Evolutionary conservation across 2,797 vertebrate species (phyloP), one percentile per base, ranked within the genome.

Genomic region (Dicrostonyx torquatus): DNA sequence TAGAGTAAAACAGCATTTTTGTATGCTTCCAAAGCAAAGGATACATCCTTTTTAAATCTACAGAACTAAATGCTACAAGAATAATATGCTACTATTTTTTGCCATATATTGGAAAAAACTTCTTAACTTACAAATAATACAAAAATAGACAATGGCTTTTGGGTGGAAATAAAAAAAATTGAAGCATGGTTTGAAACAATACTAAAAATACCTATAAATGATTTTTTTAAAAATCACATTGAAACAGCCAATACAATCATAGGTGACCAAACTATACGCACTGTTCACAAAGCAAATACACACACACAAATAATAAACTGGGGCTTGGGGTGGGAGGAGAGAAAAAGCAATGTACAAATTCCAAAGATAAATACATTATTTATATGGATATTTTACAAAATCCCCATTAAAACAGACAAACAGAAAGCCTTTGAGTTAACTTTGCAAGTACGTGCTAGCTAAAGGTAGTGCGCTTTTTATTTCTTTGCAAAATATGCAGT

Each of bases 341-440:
- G 98, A 98, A 90, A 98, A 98, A 99, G 98, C 98, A 99, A 99
- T 99, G 99, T 99, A 99, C 99, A 99, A 99, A 99, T 99, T 99
- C 98, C 98, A 98, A 99, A 99, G 99, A 99, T 99, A 99, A 99
- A 99, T 99, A 99, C 99, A 99, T 99, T 99, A 99, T 99, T 99
- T 99, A 99, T 99, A 99, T 98, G 99, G 98, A 99, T 99, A 99
- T 99, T 99, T 99, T 99, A 99, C 99, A 99, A 98, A 98, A 99
- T 98, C 98, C 99, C 98, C 98, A 95, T 98, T 98, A 98, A 98
- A 99, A 99, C 98, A 98, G 98, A 98, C 64, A 53, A 97, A 86
- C 84, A 73, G 31, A 87, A 87, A 97, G 98, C 97, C 96, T 98
- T 99, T 98, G 98, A 98, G 98, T 99, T 98, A 98, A 98, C 98